Base-by-base conservation (phyloP, 2,113 vertebrate genomes). In the Phoenicopterus ruber region DNA sequence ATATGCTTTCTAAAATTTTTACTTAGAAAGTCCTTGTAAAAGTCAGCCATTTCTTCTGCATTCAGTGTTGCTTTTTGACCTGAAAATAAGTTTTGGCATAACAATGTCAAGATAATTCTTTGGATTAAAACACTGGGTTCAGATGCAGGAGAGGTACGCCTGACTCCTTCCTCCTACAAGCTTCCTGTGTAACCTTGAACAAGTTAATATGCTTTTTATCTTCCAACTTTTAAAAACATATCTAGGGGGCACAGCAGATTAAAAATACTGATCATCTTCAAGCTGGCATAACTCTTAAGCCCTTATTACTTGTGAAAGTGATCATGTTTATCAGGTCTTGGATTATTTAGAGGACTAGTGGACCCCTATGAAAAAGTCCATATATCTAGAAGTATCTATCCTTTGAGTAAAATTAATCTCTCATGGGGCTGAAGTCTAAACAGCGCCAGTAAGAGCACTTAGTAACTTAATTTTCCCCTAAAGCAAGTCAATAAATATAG, bases 11-110 rank as follows among this genome's bases (percentile, higher is more conserved):
- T 96, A 65, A 98, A 98, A 97, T 99, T 99, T 97, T 96, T 98
- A 88, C 98, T 99, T 82, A 99, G 97, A 96, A 99, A 99, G 67
- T 97, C 97, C 98, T 99, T 99, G 97, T 99, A 99, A 93, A 99
- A 99, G 46, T 98, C 97, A 38, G 99, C 99, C 99, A 99, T 99
- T 95, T 99, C 99, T 91, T 99, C 99, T 76, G 98, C 99, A 94
- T 76, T 97, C 92, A 99, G 76, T 21, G 97, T 91, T 59, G 95
- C 97, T 93, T 98, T 99, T 7, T 98, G 98, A 91, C 99, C 99
- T 99, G 97, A 96, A 98, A 97, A 65, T 71, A 79, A 96, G 81
- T 94, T 71, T 93, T 47, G 54, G 63, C 17, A 22, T 49, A 73
- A 95, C 14, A 78, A 76, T 11, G 25, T 95, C 88, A 96, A 67